These are phyloP conservation scores for Cryptops parisi DNA, from an alignment of 2,888 invertebrate species.

Conservation along the genomic window DNA sequence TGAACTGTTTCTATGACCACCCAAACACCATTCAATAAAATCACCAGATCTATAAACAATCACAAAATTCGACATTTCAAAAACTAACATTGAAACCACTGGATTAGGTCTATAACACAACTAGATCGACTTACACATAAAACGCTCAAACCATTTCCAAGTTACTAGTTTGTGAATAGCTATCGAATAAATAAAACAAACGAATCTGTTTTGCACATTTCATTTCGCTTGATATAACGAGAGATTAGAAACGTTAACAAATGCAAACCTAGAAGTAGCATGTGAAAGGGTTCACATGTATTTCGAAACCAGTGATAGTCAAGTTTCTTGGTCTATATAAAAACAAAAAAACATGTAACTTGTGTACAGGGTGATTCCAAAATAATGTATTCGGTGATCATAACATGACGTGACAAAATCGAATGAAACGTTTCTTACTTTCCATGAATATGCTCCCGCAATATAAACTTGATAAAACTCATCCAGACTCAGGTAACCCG, in stretches of 20 bases:
- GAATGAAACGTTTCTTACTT: too few relatives aligned
- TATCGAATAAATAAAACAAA: conserved; percentile 15
- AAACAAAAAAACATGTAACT: too few relatives aligned
- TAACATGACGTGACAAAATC: too few relatives aligned
- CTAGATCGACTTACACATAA: conserved; percentile 23
- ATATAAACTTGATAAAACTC: conserved; percentile 63
- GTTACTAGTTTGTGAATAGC: conserved; percentile 39
- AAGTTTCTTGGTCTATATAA: conserved; percentile 20
- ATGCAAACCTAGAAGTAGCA: too few relatives aligned
- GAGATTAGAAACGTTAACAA: too few relatives aligned
- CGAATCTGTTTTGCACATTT: too few relatives aligned
- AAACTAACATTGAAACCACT: not conserved
- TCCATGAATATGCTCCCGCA: conserved; percentile 57
- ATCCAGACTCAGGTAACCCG: conserved; percentile 49
- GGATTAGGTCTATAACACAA: not conserved
- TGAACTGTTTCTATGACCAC: conserved; percentile 52
- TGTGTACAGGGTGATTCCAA: too few relatives aligned
- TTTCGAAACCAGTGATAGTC: not conserved
- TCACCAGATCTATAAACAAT: conserved; percentile 46
- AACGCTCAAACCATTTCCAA: conserved; percentile 44
- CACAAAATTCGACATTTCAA: conserved; percentile 8
- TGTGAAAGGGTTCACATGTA: not conserved
- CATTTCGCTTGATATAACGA: too few relatives aligned
- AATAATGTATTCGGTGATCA: too few relatives aligned
- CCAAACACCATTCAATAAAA: conserved; percentile 56